These are phyloP conservation scores for Heliconius sara DNA, from an alignment of 2,888 invertebrate genomes.

Conservation along the genomic window DNA sequence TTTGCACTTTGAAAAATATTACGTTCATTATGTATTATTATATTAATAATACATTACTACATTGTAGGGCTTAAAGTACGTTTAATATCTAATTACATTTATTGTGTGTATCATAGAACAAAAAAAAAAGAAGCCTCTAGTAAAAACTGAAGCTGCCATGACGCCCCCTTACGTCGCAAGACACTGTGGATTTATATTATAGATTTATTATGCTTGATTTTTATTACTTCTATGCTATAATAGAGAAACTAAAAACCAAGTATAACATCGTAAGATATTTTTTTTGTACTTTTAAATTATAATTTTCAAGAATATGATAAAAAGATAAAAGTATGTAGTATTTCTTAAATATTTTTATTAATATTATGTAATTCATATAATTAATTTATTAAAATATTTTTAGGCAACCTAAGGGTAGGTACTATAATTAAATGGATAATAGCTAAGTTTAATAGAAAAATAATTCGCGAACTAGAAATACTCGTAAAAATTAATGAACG, in stretches of 20 bases:
- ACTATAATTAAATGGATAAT: not conserved
- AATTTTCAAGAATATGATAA: too few relatives aligned
- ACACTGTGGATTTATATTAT: not conserved
- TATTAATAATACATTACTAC: not conserved
- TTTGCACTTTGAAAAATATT: not conserved
- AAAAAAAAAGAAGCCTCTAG: not conserved
- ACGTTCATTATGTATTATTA: not conserved
- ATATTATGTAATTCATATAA: not conserved
- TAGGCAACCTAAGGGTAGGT: not conserved
- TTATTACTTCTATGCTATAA: not conserved
- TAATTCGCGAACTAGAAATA: not conserved
- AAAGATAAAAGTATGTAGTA: too few relatives aligned
- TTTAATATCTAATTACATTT: not conserved
- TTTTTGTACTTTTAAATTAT: not conserved
- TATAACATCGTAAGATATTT: too few relatives aligned
- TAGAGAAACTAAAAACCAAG: not conserved
- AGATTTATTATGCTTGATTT: not conserved
- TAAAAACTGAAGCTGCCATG: not conserved
- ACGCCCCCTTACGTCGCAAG: not conserved
- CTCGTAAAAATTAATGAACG: constrained; percentile 24
- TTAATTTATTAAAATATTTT: too few relatives aligned
- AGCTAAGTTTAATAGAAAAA: constrained; percentile 8
- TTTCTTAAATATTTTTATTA: too few relatives aligned
- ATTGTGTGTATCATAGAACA: not conserved
- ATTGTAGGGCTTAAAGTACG: not conserved